phyloP scores from a whole-genome alignment of 2,113 vertebrate species.

The Cheilinus undulatus region DNA sequence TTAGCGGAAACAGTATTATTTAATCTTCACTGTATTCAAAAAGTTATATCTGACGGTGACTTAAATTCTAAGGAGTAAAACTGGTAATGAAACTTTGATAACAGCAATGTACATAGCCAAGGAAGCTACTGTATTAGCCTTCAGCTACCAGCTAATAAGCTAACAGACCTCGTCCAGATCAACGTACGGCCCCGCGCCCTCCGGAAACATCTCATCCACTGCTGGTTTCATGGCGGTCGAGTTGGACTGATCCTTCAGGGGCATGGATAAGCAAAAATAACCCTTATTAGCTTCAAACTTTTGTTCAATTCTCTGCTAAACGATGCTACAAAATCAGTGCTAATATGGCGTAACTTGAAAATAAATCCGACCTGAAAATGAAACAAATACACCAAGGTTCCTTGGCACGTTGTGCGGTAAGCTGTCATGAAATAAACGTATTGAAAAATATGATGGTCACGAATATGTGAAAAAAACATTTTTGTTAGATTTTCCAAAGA shows the following conservation, averaged over 20 bases:
- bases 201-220: slow-evolving; percentile 94
- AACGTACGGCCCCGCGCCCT: slow-evolving; percentile 92
- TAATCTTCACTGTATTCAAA: too few species aligned
- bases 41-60: too few species aligned
- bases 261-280: slow-evolving; percentile 43
- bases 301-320: not conserved
- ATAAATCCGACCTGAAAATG: slow-evolving; percentile 30
- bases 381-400: slow-evolving; percentile 25
- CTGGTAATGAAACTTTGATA: too few species aligned
- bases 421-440: too few species aligned
- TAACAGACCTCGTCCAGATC: slow-evolving; percentile 90
- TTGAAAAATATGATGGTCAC: too few species aligned
- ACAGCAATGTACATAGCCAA: not conserved
- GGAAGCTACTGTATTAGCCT: not conserved
- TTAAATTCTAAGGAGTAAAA: too few species aligned
- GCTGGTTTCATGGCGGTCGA: slow-evolving; percentile 89
- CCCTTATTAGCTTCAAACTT: not conserved
- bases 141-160: not conserved
- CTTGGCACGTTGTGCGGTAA: not conserved
- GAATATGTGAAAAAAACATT: too few species aligned
- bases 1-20: too few species aligned
- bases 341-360: slow-evolving; percentile 15
- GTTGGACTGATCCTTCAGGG: slow-evolving; percentile 63
- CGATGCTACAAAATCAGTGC: not conserved
- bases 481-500: too few species aligned